These are phyloP conservation scores for Lepidurus couesii DNA, from an alignment of 1,140 invertebrate species.

Conservation along the genomic window DNA sequence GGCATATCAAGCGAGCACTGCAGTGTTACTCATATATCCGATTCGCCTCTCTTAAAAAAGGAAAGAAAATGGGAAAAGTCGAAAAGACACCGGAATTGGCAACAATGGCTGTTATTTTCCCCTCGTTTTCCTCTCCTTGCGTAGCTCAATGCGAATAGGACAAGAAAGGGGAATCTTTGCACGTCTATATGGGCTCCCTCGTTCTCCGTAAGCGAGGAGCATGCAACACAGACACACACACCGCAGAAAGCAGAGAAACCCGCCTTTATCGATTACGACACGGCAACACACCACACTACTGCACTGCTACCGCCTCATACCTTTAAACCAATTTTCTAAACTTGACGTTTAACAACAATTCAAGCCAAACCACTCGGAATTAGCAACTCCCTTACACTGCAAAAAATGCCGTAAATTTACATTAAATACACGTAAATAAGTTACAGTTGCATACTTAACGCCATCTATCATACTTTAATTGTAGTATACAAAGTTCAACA, in stretches of 20 bases:
- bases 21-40: too few relatives aligned
- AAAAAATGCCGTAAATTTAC: too few relatives aligned
- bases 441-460: too few relatives aligned
- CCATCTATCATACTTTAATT: too few relatives aligned
- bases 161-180: not conserved
- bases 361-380: too few relatives aligned
- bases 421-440: too few relatives aligned
- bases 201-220: not conserved
- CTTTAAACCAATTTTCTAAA: too few relatives aligned
- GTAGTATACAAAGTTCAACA: too few relatives aligned
- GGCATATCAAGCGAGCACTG: too few relatives aligned
- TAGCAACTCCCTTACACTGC: too few relatives aligned
- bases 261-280: constrained; percentile 12
- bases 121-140: not conserved
- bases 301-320: too few relatives aligned
- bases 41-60: not conserved
- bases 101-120: constrained; percentile 9
- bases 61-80: not conserved
- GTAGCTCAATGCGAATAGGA: not conserved
- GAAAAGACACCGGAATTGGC: not conserved
- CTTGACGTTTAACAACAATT: too few relatives aligned
- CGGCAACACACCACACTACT: not conserved
- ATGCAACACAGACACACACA: not conserved
- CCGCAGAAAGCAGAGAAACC: not conserved
- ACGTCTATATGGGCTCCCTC: not conserved